Base-by-base conservation (phyloP, 2,113 vertebrate species). In the Nannobrachium achirus region DNA sequence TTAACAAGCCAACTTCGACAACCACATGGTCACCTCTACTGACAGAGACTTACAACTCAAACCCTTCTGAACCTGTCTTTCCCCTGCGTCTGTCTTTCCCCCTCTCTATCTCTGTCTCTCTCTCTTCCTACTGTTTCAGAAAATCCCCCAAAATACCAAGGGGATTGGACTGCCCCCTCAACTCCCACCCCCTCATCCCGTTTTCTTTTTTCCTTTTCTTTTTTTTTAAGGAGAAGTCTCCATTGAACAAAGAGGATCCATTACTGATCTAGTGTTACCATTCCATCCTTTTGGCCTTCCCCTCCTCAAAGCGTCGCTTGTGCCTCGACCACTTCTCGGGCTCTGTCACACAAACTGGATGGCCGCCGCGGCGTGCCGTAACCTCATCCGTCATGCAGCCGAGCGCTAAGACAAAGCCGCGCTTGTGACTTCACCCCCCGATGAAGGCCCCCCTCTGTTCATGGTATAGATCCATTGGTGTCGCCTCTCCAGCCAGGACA, bases 401-500 rank as follows among this genome's bases (percentile, higher is more conserved):
- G 25, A 25, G 64, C 48, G 25, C 66, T 46, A 60, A 75, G 45
- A 73, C 83, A 86, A 86, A 79, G 75, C 46, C 6, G 0, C 63
- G 71, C 61, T 76, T 86, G 80, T 83, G 66, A 61, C 62, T 46
- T 45, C 39, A 16, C 45, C 8, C 45, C 8, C 25, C 42, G 55
- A 65, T 78, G 61, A 66, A 76, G 57, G 55, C 66, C 38, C 50
- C 66, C 62, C 67, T 39, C 14, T 75, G 71, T 70, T 71, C 62
- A 15, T 16, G 20, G 15, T 61, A 62, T 19, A 50, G 73, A 62
- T 50, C 66, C 62, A 13, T 40, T 11, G 48, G 65, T 64, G 72
- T 85, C 13, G 16, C 63, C 73, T 66, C 76, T 63, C 53, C 46
- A 18, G n/a, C 25, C 0, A 25, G 56, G 76, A 84, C 83, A 85